Percentiles rank a stretch among this genome's conserved stretches.
Evolutionary conservation across 1,140 invertebrate species (phyloP).

Genomic region (Ceratosolen fusciceps): DNA sequence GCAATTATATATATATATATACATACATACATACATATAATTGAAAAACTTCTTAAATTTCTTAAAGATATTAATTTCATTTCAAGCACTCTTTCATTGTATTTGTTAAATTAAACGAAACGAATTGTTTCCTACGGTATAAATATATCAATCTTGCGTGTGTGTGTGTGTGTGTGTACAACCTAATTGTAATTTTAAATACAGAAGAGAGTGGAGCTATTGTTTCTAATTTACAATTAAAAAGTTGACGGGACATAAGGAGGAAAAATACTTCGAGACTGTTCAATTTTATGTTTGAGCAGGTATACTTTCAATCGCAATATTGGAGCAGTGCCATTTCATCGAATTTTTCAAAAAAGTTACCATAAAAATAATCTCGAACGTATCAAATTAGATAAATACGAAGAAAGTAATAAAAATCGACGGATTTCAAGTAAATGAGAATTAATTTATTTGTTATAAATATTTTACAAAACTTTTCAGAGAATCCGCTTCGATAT

Average conservation of each 20-base stretch:
- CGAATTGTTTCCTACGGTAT: too few species aligned
- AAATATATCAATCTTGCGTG: too few species aligned
- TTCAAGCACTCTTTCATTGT: neutral
- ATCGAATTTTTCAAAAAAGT: neutral
- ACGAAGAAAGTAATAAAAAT: neutral
- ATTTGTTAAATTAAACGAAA: neutral
- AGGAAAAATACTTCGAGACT: neutral
- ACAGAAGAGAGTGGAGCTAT: too few species aligned
- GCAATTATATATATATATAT: neutral
- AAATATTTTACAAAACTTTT: too few species aligned
- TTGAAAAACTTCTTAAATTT: too few species aligned
- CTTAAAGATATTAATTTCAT: neutral
- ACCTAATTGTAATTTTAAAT: too few species aligned
- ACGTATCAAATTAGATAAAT: neutral
- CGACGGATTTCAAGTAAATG: neutral
- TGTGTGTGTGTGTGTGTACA: too few species aligned
- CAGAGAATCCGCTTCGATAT: too few species aligned
- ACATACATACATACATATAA: too few species aligned
- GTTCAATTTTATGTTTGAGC: neutral
- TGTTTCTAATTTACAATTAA: neutral
- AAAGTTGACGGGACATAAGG: neutral
- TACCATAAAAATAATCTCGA: neutral
- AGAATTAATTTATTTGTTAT: too few species aligned
- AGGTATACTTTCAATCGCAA: neutral
- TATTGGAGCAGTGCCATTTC: neutral